phyloP scores from a whole-genome alignment of 2,797 vertebrate species.

The Cirrhinus mrigala region DNA sequence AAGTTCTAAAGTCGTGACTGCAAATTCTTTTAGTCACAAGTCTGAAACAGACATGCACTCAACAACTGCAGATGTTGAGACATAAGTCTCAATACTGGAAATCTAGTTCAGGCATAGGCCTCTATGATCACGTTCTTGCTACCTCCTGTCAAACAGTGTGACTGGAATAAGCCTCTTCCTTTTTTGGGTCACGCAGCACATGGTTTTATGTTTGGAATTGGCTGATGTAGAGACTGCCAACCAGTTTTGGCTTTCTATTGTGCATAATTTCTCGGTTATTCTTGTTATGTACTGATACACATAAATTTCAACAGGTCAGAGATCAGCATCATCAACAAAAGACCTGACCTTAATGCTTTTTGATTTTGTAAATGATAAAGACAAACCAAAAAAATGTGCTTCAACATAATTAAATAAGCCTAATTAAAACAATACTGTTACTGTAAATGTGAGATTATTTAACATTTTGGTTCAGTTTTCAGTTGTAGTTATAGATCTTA shows the following conservation, averaged over 20 bases:
- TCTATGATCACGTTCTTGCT: background rate
- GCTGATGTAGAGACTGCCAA: background rate
- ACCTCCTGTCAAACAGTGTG: conserved; percentile 14
- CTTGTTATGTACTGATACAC: background rate
- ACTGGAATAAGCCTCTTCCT: conserved; percentile 8
- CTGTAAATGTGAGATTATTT: no score
- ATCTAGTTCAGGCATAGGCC: background rate
- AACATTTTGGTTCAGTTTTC: background rate
- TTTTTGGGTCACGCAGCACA: background rate
- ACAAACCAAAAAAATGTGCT: no score
- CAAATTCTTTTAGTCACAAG: conserved; percentile 36
- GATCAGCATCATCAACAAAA: background rate
- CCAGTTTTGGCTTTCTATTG: background rate
- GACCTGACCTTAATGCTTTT: no score
- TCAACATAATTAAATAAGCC: no score
- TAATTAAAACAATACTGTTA: no score
- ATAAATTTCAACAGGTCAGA: background rate
- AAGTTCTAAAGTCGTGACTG: background rate
- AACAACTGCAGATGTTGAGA: conserved; percentile 40
- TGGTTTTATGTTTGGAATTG: conserved; percentile 20
- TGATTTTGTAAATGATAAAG: no score
- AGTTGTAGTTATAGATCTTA: background rate
- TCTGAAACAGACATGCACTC: conserved; percentile 62
- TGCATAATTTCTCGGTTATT: conserved; percentile 1
- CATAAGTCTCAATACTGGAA: conserved; percentile 24